A percentile compares a stretch with the other conserved stretches of the same genome.
Conservation (phyloP, 2,797 vertebrate genomes). For the Lateolabrax maculatus region DNA sequence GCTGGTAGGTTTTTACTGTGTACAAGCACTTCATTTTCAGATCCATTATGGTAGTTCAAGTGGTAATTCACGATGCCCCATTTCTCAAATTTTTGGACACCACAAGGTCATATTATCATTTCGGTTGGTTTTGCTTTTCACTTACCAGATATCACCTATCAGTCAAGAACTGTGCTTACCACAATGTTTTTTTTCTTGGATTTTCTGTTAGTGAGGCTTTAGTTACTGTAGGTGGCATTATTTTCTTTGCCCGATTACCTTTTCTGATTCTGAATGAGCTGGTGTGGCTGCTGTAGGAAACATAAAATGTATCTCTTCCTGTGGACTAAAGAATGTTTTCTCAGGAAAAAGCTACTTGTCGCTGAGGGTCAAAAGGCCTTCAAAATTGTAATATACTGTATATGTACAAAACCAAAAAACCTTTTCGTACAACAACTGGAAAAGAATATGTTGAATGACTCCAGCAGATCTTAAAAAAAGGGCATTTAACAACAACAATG, state of each 20-base stretch:
- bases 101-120: not conserved
- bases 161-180: not conserved
- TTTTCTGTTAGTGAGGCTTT: not conserved
- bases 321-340: conserved; percentile 13
- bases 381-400: not conserved
- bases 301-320: conserved; percentile 30
- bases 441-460: conserved; percentile 30
- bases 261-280: not conserved
- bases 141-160: not conserved
- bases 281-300: conserved; percentile 24
- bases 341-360: conserved; percentile 40
- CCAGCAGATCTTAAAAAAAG: conserved; percentile 18
- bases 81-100: not conserved
- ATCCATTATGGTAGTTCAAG: not conserved
- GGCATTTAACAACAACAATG: conserved; percentile 39
- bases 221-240: not conserved
- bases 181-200: not conserved
- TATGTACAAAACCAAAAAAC: not conserved
- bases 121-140: not conserved
- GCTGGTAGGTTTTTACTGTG: not conserved
- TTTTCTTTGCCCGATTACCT: not conserved
- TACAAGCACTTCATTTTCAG: not conserved
- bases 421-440: conserved; percentile 10
- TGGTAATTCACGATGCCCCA: not conserved
- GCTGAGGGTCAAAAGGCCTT: conserved; percentile 10